Evolutionary conservation across 35 echinoderm and acorn worm genomes (phyloP), one percentile per base, ranked within the genome.

Genomic region (Acanthaster planci): DNA sequence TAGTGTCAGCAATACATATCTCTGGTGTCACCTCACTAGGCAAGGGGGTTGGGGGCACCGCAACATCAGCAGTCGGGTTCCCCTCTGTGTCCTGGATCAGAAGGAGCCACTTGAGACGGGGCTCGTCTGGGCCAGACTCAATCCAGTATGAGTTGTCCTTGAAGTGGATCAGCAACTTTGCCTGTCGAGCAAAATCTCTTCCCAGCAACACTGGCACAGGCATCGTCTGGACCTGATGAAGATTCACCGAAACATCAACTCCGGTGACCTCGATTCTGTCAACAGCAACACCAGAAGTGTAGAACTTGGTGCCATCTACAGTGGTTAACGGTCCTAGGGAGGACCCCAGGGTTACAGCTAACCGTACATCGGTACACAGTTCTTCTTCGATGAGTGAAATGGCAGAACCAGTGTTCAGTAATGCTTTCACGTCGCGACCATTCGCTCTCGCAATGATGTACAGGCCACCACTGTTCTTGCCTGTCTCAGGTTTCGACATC

Each of bases 91-190:
- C 42, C 30, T 77, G 27, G 32, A 60, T 81, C 2, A 84, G 40
- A 14, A 90, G 55, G 31, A 80, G 81, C 67, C 60, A 85, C 52
- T 90, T 83, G 17, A 90, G 27, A 39, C 50, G 22, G 39, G 44
- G 75, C 37, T n/a, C 56, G 64, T 77, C 32, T 29, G 18, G 40
- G 42, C 81, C 60, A 36, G 59, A 38, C 50, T 82, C 55, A 36
- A 80, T 83, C 52, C 80, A 76, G 50, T 68, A 89, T 21, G 55
- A 78, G 31, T 59, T 81, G 21, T n/a, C 29, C 4, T 64, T 68
- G 52, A 89, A 89, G 82, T 89, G 80, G 57, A 89, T 44, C 9
- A 67, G n/a, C 29, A 89, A 76, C 6, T 72, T 72, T 42, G 68
- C 87, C 18, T 60, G 30, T 21, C 72, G 34, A 50, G 60, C 80